Percentiles rank a stretch among this genome's conserved stretches.
Conservation (phyloP, 2,888 invertebrate genomes). For the Acleris holmiana region DNA sequence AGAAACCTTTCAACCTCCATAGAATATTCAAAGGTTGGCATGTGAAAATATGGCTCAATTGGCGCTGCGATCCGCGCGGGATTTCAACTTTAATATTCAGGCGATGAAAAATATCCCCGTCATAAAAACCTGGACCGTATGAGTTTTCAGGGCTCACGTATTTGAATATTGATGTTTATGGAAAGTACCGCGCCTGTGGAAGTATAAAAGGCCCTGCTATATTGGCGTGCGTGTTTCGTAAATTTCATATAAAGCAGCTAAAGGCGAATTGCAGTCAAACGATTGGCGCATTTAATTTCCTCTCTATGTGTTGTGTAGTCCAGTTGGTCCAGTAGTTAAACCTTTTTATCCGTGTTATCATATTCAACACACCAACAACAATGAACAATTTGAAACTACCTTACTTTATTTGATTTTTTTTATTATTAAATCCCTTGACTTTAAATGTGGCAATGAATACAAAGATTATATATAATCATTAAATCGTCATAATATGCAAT, state of each 20-base stretch:
- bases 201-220: slow-evolving; percentile 51
- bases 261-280: slow-evolving; percentile 41
- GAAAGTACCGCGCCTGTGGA: slow-evolving; percentile 53
- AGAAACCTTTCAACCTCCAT: slow-evolving; percentile 68
- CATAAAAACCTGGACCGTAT: slow-evolving; percentile 76
- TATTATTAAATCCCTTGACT: too few species aligned
- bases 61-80: slow-evolving; percentile 65
- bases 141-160: slow-evolving; percentile 71
- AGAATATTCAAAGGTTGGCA: slow-evolving; percentile 76
- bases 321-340: too few species aligned
- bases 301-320: neutral
- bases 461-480: too few species aligned
- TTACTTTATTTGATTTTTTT: neutral
- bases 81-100: slow-evolving; percentile 77
- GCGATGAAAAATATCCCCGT: slow-evolving; percentile 76
- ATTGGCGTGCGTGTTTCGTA: slow-evolving; percentile 45
- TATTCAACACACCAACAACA: too few species aligned
- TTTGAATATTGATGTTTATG: slow-evolving; percentile 81
- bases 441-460: too few species aligned
- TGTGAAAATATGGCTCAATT: slow-evolving; percentile 77
- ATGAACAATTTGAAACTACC: too few species aligned
- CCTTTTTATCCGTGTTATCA: too few species aligned
- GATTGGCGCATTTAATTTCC: neutral
- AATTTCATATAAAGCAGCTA: slow-evolving; percentile 52
- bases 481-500: too few species aligned